These are phyloP conservation scores for Clarias magur DNA, from an alignment of 2,113 vertebrate genomes.

Conservation along the genomic window DNA sequence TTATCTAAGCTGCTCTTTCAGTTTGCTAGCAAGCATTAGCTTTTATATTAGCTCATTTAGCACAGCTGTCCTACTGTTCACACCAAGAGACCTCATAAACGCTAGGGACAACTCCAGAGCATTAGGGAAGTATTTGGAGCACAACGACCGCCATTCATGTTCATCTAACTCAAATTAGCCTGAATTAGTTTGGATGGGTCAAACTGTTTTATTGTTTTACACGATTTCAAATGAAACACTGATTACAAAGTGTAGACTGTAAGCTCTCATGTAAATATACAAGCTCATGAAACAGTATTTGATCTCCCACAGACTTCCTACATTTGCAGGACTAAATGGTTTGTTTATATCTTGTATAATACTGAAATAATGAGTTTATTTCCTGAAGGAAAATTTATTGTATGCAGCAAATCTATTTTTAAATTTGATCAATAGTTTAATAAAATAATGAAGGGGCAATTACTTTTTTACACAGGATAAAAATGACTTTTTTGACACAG, in stretches of 20 bases:
- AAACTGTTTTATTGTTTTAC: neutral
- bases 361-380: neutral
- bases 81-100: conserved; percentile 19
- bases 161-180: conserved; percentile 1
- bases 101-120: neutral
- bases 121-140: conserved; percentile 12
- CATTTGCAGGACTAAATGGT: neutral
- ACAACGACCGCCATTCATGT: neutral
- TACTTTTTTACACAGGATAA: neutral
- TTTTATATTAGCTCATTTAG: conserved; percentile 42
- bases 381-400: neutral
- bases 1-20: conserved; percentile 12
- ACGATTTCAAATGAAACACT: neutral
- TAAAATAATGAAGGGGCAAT: no score
- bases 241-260: neutral
- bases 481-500: no score
- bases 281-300: neutral
- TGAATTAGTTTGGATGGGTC: neutral
- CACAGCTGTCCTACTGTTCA: neutral
- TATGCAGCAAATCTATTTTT: neutral
- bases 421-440: neutral
- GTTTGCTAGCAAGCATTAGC: conserved; percentile 32
- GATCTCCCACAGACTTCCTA: neutral
- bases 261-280: neutral
- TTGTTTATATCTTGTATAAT: neutral